Conservation (phyloP, 64 coral and sea anemone species). For the Porites lutea region DNA sequence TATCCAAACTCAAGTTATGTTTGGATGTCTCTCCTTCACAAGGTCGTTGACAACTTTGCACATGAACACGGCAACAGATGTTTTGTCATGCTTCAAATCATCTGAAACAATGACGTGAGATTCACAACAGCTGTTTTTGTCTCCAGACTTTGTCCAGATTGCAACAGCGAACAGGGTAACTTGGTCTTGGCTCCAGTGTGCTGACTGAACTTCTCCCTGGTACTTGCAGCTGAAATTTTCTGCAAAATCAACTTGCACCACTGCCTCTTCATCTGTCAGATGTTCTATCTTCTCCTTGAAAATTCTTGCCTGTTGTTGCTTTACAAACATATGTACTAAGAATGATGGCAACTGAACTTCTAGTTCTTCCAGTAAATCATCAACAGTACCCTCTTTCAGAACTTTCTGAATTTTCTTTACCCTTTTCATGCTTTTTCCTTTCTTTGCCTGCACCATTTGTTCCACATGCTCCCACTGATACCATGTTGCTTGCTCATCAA, state of each 20-base stretch:
- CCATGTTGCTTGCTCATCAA: neutral
- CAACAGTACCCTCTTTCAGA: neutral
- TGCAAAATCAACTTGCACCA: slow-evolving; percentile 53
- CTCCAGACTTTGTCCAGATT: slow-evolving; percentile 43
- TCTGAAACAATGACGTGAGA: slow-evolving; percentile 46
- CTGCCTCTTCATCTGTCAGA: neutral
- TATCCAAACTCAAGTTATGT: neutral
- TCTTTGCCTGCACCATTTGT: neutral
- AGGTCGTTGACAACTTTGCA: neutral
- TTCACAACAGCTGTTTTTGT: neutral
- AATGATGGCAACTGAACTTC: slow-evolving; percentile 12
- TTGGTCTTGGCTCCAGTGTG: slow-evolving; percentile 24
- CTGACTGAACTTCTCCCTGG: slow-evolving; percentile 39
- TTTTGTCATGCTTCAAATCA: slow-evolving; percentile 30
- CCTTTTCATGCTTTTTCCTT: neutral
- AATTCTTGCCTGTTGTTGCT: slow-evolving; percentile 16
- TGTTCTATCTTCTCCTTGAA: slow-evolving; percentile 27
- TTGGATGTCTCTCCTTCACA: slow-evolving; percentile 8
- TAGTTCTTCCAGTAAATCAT: neutral
- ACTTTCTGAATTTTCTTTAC: slow-evolving; percentile 39
- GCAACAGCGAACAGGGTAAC: slow-evolving; percentile 8
- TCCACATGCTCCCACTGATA: slow-evolving; percentile 18
- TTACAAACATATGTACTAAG: slow-evolving; percentile 32
- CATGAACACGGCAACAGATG: slow-evolving; percentile 29
- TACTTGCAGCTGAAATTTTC: slow-evolving; percentile 44